These are phyloP conservation scores for Drosophila picticornis DNA, from an alignment of 2,888 invertebrate species.

Conservation along the genomic window DNA sequence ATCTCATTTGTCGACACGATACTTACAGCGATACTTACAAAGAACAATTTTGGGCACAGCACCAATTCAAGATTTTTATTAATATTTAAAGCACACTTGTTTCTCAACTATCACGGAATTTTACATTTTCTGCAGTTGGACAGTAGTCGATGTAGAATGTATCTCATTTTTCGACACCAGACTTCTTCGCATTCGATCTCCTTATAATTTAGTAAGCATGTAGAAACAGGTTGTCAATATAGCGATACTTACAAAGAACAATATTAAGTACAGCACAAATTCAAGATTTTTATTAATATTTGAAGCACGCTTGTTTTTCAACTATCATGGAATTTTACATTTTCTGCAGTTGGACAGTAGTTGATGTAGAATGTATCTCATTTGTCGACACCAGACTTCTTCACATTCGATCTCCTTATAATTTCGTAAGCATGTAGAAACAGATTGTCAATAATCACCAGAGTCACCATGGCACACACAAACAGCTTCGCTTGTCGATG, in stretches of 20 bases:
- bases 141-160: too few species aligned
- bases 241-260: neutral
- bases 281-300: neutral
- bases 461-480: slow-evolving; percentile 23
- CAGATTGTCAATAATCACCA: slow-evolving; percentile 36
- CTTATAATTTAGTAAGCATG: neutral
- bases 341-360: neutral
- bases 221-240: slow-evolving; percentile 14
- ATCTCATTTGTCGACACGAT: too few species aligned
- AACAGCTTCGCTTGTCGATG: neutral
- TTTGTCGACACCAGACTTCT: neutral
- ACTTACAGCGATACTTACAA: neutral
- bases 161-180: too few species aligned
- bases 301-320: neutral
- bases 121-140: too few species aligned
- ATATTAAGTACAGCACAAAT: neutral
- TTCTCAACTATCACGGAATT: too few species aligned
- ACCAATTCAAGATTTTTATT: neutral
- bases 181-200: neutral
- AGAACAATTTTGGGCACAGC: neutral
- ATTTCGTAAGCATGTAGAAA: slow-evolving; percentile 6
- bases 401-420: neutral
- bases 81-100: too few species aligned
- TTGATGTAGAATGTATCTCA: neutral
- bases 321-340: neutral